Evolutionary conservation across 2,797 vertebrate genomes (phyloP), one percentile per base, ranked within the genome.

Genomic region (Leptoclinus maculatus): DNA sequence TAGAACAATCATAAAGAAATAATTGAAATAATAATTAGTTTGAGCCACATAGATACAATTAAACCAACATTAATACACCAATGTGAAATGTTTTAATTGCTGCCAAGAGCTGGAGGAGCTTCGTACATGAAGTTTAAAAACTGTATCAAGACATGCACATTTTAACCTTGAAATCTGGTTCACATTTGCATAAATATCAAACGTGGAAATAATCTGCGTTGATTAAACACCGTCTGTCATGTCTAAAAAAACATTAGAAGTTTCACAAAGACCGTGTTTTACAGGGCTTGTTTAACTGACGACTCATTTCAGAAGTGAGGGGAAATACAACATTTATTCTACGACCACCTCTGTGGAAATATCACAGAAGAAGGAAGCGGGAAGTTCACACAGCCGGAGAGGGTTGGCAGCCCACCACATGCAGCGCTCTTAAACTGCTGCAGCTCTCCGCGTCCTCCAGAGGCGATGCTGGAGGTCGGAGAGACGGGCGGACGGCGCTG

Each of bases 361-460:
- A 12, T 62, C 2, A 36, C 38, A 71, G 65, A 63, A 41, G 12
- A 21, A 89, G 87, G 86, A 92, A 91, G 85, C 62, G 53, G 90
- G 88, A 90, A 85, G 89, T 89, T 71, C 11, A 43, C n/a, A 1
- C 6, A 21, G 27, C 14, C 47, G 23, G 83, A 62, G 78, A 71
- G 76, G 81, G 74, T 71, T 89, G 23, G 23, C 66, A 27, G 62
- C 38, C 63, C 10, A 19, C 71, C 58, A 57, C 53, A 72, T 27
- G 58, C 71, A 8, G 72, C 64, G 51, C 79, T 71, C 59, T 45
- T 75, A 84, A 79, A 5, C 66, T 38, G 85, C 80, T 38, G 62
- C 60, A 25, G 74, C 74, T 41, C 53, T 1, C 7, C 32, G 7
- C 10, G 69, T 58, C 67, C 80, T 80, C 67, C 80, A 87, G 76